Evolutionary conservation across 2,113 vertebrate species (phyloP).

Genomic region (Stegastes partitus): DNA sequence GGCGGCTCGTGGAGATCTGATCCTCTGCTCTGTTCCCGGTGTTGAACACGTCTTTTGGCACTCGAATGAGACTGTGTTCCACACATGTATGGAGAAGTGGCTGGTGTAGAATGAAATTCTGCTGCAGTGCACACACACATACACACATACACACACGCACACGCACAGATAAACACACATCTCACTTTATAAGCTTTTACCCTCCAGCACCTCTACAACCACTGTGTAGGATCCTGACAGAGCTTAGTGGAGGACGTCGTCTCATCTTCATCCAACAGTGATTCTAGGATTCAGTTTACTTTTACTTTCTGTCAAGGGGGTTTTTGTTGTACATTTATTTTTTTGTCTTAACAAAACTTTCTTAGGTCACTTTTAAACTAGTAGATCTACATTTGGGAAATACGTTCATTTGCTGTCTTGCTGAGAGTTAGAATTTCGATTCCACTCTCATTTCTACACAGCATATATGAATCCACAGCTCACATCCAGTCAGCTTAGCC

Average conservation of each 20-base stretch:
- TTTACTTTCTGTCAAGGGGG: neutral
- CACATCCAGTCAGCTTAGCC: neutral
- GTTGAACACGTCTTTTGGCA: constrained; percentile 90
- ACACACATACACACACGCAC: neutral
- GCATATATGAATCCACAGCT: neutral
- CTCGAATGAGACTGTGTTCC: constrained; percentile 90
- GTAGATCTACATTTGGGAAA: neutral
- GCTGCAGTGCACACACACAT: neutral
- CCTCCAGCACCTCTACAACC: neutral
- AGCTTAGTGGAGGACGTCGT: too few relatives aligned
- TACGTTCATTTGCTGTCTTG: too few relatives aligned
- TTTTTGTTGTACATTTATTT: neutral
- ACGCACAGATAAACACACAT: neutral
- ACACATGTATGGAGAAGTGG: constrained; percentile 90
- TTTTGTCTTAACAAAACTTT: neutral
- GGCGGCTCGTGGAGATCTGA: constrained; percentile 86
- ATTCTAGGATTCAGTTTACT: neutral
- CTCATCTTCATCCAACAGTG: neutral
- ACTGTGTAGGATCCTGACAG: too few relatives aligned
- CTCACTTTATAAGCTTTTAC: constrained; percentile 9
- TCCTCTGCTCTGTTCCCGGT: constrained; percentile 83
- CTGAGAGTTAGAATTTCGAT: neutral
- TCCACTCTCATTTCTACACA: neutral
- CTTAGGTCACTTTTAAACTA: neutral
- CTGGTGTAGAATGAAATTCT: constrained; percentile 75